A percentile compares a stretch with the other conserved stretches of the same genome.
Conservation (phyloP, 2,113 vertebrate genomes). For the Channa argus region DNA sequence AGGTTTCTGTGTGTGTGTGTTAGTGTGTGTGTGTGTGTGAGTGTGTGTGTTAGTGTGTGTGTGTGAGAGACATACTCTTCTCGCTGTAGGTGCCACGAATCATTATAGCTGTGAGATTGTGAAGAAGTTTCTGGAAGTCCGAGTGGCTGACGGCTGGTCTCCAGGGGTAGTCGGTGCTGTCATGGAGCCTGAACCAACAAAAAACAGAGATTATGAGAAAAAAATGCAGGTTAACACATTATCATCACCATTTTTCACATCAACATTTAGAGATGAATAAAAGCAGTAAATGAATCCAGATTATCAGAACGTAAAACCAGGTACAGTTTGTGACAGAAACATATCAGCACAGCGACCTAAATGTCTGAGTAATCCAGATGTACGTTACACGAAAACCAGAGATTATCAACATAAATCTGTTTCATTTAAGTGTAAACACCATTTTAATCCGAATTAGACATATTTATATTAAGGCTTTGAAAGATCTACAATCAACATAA, state of each 20-base stretch:
- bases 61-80: constrained; percentile 83
- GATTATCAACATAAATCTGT: no score
- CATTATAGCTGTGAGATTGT: constrained; percentile 94
- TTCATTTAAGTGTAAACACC: no score
- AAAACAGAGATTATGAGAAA: neutral
- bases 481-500: no score
- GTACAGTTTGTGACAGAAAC: no score
- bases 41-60: fast-evolving
- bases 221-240: neutral
- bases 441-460: no score
- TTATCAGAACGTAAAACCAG: neutral
- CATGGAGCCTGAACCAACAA: constrained; percentile 86
- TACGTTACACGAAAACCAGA: no score
- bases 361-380: no score
- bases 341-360: no score
- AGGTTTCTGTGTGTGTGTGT: fast-evolving
- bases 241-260: no score
- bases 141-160: constrained; percentile 88
- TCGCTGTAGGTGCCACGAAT: constrained; percentile 97
- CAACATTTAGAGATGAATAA: no score
- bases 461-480: no score
- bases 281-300: neutral
- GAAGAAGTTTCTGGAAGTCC: constrained; percentile 96
- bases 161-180: constrained; percentile 94
- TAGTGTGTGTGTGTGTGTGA: neutral